These are phyloP conservation scores for Genyomyrus donnyi DNA, from an alignment of 2,113 vertebrate genomes.

Conservation along the genomic window DNA sequence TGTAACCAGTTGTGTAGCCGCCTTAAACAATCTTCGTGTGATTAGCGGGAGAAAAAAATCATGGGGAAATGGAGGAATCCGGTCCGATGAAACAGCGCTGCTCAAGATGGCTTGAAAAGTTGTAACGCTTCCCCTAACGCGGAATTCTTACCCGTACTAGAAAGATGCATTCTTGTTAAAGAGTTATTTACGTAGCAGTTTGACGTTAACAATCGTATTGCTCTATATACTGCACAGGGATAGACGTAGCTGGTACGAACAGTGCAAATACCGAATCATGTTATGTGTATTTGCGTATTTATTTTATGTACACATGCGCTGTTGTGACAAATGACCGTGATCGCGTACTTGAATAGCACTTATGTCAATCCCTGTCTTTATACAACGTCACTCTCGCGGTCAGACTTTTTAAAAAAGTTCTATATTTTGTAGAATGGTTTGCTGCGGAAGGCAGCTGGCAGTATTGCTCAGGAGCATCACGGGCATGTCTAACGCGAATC, in stretches of 20 bases:
- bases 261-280: not conserved
- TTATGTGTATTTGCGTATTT: not conserved
- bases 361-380: not conserved
- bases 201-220: not conserved
- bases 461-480: not conserved
- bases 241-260: not conserved
- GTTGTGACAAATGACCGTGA: not conserved
- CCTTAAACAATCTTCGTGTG: not conserved
- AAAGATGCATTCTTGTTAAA: not conserved
- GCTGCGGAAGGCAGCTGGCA: not conserved
- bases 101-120: not conserved
- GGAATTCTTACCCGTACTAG: not conserved
- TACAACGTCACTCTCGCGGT: not conserved
- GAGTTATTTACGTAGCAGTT: not conserved
- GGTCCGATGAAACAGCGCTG: not conserved
- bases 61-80: not conserved
- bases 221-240: not conserved
- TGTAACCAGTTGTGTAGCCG: not conserved
- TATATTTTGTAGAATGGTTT: not conserved
- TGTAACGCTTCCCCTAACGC: not conserved
- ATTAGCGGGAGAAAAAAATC: not conserved
- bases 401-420: not conserved
- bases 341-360: not conserved
- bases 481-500: not conserved
- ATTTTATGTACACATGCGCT: not conserved